Percentiles rank a stretch among this genome's conserved stretches.
phyloP scores from a whole-genome alignment of 2,113 vertebrate species.

The Azemiops feae region DNA sequence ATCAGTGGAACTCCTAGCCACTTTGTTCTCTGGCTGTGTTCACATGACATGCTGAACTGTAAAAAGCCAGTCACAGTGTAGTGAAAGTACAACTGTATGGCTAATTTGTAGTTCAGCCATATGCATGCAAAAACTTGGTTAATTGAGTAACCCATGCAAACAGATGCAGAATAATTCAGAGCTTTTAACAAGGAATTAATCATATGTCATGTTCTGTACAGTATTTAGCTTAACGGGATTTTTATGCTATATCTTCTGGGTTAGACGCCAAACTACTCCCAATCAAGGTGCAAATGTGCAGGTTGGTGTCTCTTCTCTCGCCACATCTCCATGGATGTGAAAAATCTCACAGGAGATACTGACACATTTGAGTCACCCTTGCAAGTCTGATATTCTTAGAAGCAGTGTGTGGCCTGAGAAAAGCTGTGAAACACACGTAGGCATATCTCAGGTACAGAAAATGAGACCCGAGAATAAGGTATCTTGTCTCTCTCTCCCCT shows the following conservation, averaged over 20 bases:
- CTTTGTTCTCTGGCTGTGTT: neutral
- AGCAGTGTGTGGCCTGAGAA: neutral
- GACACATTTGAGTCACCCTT: slow-evolving; percentile 19
- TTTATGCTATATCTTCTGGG: neutral
- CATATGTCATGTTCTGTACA: neutral
- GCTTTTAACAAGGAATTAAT: neutral
- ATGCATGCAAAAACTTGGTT: neutral
- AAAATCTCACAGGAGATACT: neutral
- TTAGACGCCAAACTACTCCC: neutral
- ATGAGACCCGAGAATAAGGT: neutral
- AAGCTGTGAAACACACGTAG: neutral
- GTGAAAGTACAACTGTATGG: neutral
- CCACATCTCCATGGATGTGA: neutral
- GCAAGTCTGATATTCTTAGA: slow-evolving; percentile 22
- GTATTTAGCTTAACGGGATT: neutral
- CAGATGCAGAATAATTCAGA: neutral
- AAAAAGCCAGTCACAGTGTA: neutral
- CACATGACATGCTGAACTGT: neutral
- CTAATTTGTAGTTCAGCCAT: neutral
- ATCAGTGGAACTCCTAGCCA: slow-evolving; percentile 3
- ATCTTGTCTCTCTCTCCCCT: neutral
- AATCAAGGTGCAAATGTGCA: neutral
- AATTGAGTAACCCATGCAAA: neutral
- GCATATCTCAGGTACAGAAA: neutral
- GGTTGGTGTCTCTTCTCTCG: neutral